A percentile compares a stretch with the other conserved stretches of the same genome.
These are phyloP conservation scores for Drosophila multiciliata DNA, from an alignment of 2,888 invertebrate species.

Conservation along the genomic window DNA sequence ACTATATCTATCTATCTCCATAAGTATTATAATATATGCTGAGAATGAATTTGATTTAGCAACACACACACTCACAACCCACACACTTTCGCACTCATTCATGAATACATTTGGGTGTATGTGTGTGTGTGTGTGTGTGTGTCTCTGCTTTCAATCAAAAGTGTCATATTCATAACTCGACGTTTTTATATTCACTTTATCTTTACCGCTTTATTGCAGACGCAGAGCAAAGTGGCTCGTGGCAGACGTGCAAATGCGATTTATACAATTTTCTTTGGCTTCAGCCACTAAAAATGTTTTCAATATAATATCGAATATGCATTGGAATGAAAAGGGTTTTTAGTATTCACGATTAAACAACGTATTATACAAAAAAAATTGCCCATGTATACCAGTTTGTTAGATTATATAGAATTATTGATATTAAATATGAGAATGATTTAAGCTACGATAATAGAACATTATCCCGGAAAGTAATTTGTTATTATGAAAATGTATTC, in stretches of 20 bases:
- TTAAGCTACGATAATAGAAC: background rate
- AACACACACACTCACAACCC: slow-evolving; percentile 6
- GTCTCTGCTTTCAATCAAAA: slow-evolving; percentile 72
- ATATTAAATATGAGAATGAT: background rate
- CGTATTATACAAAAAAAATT: background rate
- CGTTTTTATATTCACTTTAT: slow-evolving; percentile 51
- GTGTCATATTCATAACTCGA: slow-evolving; percentile 68
- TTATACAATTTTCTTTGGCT: slow-evolving; percentile 24
- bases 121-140: slow-evolving; percentile 1
- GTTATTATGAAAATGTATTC: background rate
- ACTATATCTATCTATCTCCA: slow-evolving; percentile 11
- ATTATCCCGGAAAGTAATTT: too few relatives aligned
- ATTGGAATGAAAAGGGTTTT: background rate
- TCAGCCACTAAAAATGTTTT: slow-evolving; percentile 21
- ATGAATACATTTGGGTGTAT: slow-evolving; percentile 1
- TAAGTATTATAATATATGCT: slow-evolving; percentile 8
- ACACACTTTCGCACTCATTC: slow-evolving; percentile 6
- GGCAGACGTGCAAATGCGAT: slow-evolving; percentile 44
- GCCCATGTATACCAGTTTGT: background rate
- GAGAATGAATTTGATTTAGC: slow-evolving; percentile 50
- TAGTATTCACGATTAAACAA: background rate
- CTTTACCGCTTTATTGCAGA: slow-evolving; percentile 48
- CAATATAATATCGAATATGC: background rate
- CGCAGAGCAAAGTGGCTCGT: slow-evolving; percentile 41
- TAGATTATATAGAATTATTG: background rate